Evolutionary conservation across 2,888 invertebrate genomes (phyloP).

Genomic region (Lasioglossum villosulum): DNA sequence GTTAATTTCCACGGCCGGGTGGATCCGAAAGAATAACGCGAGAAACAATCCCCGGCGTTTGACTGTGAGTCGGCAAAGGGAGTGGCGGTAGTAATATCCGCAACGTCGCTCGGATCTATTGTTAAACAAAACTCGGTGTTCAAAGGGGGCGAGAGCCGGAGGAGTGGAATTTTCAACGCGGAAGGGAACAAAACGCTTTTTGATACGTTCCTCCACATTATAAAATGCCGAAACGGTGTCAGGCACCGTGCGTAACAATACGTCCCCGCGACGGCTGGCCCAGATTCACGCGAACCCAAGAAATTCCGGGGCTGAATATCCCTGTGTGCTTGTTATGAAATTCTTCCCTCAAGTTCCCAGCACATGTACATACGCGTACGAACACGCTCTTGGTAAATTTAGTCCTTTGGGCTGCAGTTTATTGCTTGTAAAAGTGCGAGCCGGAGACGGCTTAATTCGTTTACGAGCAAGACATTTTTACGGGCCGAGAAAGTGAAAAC

Average conservation of each 20-base stretch:
- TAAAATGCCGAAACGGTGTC: conserved; percentile 49
- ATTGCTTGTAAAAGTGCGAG: not conserved
- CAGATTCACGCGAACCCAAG: conserved; percentile 52
- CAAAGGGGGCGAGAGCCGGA: not conserved
- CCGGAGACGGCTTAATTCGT: not conserved
- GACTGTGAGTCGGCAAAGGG: conserved; percentile 12
- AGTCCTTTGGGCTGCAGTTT: not conserved
- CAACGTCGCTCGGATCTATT: conserved; percentile 11
- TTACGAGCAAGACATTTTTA: not conserved
- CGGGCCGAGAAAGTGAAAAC: not conserved
- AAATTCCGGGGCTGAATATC: conserved; percentile 27
- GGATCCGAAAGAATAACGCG: conserved; percentile 9
- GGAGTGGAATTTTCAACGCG: conserved; percentile 18
- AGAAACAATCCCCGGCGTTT: conserved; percentile 15
- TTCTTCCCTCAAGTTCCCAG: conserved; percentile 12
- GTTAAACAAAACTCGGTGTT: conserved; percentile 22
- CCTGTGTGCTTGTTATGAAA: conserved; percentile 35
- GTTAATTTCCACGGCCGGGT: conserved; percentile 20
- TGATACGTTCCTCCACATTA: conserved; percentile 40
- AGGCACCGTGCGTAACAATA: conserved; percentile 54
- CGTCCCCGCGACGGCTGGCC: conserved; percentile 39
- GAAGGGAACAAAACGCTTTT: conserved; percentile 34
- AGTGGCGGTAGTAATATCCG: conserved; percentile 6
- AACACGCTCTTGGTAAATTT: conserved; percentile 8
- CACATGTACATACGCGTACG: not conserved